phyloP scores from a whole-genome alignment of 2,113 vertebrate genomes.

The Hydrochoerus hydrochaeris region DNA sequence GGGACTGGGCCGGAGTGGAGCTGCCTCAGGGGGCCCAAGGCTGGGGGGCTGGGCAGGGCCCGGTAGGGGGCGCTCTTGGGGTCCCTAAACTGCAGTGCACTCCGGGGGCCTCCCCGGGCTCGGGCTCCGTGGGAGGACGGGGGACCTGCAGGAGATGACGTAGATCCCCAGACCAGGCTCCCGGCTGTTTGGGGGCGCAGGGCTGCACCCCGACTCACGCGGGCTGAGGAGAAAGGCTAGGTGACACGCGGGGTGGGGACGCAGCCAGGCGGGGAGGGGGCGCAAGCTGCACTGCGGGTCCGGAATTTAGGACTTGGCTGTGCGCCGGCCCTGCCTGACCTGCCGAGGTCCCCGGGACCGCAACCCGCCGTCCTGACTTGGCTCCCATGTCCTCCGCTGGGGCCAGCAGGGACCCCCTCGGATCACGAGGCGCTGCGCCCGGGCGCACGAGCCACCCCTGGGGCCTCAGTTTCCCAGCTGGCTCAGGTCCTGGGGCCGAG shows the following conservation, averaged over 20 bases:
- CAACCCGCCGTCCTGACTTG: background rate
- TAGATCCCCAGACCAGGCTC: background rate
- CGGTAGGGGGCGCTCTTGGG: background rate
- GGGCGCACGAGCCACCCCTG: background rate
- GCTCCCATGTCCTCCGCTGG: background rate
- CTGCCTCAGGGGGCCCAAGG: too few species aligned
- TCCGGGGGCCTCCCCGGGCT: background rate
- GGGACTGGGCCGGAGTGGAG: background rate
- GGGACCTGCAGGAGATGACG: background rate
- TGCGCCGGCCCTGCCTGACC: background rate
- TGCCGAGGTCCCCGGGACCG: background rate
- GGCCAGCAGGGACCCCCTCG: background rate
- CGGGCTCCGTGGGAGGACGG: background rate
- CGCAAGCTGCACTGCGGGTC: constrained; percentile 57
- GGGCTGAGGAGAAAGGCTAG: background rate
- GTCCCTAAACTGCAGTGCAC: too few species aligned
- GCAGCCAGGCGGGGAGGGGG: background rate
- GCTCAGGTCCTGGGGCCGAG: too few species aligned
- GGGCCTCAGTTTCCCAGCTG: background rate
- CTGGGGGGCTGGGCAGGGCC: too few species aligned
- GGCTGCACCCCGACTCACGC: background rate
- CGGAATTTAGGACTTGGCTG: constrained; percentile 86
- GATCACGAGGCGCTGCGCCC: background rate
- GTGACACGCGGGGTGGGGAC: background rate
- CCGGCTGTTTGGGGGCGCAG: too few species aligned